Base-by-base conservation (phyloP, 2,888 invertebrate genomes). In the Drosophila affinis region DNA sequence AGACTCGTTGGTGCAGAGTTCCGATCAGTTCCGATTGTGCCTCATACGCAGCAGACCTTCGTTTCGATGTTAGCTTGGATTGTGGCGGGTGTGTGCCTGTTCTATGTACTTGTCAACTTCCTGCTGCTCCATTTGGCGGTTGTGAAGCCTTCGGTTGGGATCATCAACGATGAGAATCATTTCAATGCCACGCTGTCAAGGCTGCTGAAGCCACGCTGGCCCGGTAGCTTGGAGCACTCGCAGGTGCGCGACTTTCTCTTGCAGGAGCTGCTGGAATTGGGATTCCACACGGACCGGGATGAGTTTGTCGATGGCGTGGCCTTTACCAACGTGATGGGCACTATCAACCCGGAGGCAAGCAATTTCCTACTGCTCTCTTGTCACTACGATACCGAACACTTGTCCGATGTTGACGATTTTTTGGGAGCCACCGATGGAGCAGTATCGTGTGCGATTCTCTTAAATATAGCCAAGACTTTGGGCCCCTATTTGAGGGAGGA, bases 391-490 rank as follows among this genome's bases (percentile, higher is more conserved):
- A 95, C 95, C 32, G 96, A 96, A 90, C 94, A 39, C n/a, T 14
- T 39, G 94, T 78, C 94, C 94, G 62, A 44, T 71, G 58, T 65
- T 2, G n/a, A 52, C 14, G 78, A 89, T 89, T 91, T 91, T 68
- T 72, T 91, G 6, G 93, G 90, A 32, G 98, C 98, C 0, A 98
- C 96, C 0, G 99, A 99, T 91, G 98, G 98, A 0, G 98, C 98
- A 0, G 98, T 98, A 0, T 98, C 99, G 0, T 99, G 99, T 90
- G 95, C 97, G 0, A 97, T 97, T 95, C 93, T 98, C 93, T 93
- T 98, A 5, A 96, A 97, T 91, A 90, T 97, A 47, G 97, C 97
- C 87, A 91, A 0, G 92, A 94, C 57, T 89, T 96, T 49, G 89
- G 93, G 7, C 79, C 91, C 1, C 93, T 95, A 56, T 93, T 92